Evolutionary conservation across 2,888 invertebrate genomes (phyloP), one percentile per base, ranked within the genome.

Genomic region (Lasioglossum morio): DNA sequence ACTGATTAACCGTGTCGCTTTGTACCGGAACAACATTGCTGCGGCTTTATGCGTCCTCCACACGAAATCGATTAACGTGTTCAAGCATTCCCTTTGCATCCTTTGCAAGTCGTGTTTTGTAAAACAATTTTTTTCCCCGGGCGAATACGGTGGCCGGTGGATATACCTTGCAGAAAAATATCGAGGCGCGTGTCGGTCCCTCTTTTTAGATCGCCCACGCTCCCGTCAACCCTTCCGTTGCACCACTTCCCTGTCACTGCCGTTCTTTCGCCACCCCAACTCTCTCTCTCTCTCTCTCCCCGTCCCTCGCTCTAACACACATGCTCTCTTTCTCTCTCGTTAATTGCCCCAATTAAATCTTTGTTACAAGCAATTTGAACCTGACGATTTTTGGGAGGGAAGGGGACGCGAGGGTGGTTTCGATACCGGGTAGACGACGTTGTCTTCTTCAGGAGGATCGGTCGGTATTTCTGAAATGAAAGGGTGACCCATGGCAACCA

Each of bases 331-430:
- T 63, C 81, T 60, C 73, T 23, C 69, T n/a, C 81, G 91, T 92
- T 93, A 93, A 92, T 93, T 92, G 92, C 87, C 84, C 85, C 92
- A 91, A 93, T 93, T 92, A 93, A 91, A 92, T 91, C 89, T 91
- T 91, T 87, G 88, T 91, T 93, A 89, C 91, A 88, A 91, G 91
- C 93, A 91, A 93, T 93, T 92, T 92, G 84, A 89, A 89, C 88
- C 75, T 85, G 90, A 85, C 85, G 85, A 87, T 90, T 88, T 89
- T 90, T 84, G 57, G 76, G 63, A 78, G 69, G 69, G 40, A 76
- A 37, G 43, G 30, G 30, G 30, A 0, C 7, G 40, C 27, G 23
- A 12, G 27, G 46, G 69, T 57, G 43, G 2, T 46, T 30, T 30
- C 30, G 70, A 66, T 80, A 70, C 16, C 57, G 57, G 27, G 8